These are phyloP conservation scores for Borostomias antarcticus DNA, from an alignment of 2,797 vertebrate species.

Conservation along the genomic window DNA sequence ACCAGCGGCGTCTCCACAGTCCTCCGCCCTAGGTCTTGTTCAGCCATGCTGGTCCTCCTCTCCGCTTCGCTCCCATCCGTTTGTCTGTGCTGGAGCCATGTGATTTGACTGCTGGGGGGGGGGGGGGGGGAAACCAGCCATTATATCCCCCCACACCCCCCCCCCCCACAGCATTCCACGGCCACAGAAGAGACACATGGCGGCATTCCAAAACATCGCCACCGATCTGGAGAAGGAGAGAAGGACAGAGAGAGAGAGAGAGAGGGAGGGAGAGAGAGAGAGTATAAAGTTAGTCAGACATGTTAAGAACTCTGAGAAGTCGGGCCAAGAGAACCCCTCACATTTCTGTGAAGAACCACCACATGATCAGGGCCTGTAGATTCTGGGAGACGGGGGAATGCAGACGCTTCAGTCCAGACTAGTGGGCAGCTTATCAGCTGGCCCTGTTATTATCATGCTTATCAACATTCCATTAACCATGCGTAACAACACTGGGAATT, in stretches of 20 bases:
- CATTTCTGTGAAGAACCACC: conserved; percentile 37
- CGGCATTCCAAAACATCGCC: conserved; percentile 70
- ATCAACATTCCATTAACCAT: conserved; percentile 55
- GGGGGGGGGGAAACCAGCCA: conserved; percentile 29
- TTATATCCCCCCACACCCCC: conserved; percentile 21
- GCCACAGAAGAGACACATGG: conserved; percentile 48
- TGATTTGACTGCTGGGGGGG: conserved; percentile 45
- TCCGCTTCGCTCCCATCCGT: background rate
- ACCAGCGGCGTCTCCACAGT: background rate
- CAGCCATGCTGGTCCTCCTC: conserved; percentile 28
- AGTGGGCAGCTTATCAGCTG: conserved; percentile 53
- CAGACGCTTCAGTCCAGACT: conserved; percentile 23
- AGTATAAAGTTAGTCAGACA: conserved; percentile 51
- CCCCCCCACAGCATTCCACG: conserved; percentile 48
- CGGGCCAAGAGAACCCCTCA: conserved; percentile 38
- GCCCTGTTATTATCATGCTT: conserved; percentile 45
- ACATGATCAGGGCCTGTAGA: conserved; percentile 52
- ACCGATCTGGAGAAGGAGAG: conserved; percentile 64
- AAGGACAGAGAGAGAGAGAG: conserved; percentile 39
- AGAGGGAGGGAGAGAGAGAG: conserved; percentile 28
- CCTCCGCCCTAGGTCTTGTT: conserved; percentile 30
- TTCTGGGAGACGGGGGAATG: conserved; percentile 52
- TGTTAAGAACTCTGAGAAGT: conserved; percentile 49
- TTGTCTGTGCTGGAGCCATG: conserved; percentile 29
- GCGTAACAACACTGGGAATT: conserved; percentile 32